These are phyloP conservation scores for Rosalia funebris DNA, from an alignment of 2,888 invertebrate genomes.

Conservation along the genomic window DNA sequence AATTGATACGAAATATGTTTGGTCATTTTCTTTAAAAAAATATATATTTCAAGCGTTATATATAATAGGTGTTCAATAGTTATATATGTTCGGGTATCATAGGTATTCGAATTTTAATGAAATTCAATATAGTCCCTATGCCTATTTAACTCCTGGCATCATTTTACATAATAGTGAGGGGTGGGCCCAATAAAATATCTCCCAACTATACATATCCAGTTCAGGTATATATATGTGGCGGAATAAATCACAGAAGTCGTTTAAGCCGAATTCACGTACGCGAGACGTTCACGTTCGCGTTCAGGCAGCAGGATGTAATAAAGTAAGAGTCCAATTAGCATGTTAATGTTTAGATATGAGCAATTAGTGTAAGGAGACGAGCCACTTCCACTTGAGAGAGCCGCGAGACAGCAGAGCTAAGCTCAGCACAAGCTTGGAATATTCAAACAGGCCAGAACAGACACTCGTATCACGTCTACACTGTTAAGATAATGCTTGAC, in stretches of 20 bases:
- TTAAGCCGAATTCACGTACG: slow-evolving; percentile 44
- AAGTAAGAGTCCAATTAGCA: slow-evolving; percentile 62
- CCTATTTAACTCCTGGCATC: no score
- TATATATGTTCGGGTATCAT: no score
- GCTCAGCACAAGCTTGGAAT: slow-evolving; percentile 64
- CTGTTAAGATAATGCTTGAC: slow-evolving; percentile 61
- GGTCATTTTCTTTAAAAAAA: no score
- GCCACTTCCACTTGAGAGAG: slow-evolving; percentile 55
- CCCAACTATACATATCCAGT: slow-evolving; percentile 3
- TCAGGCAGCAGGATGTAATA: slow-evolving; percentile 55
- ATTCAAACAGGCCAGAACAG: slow-evolving; percentile 63
- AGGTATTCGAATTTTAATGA: no score
- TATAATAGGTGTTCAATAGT: no score
- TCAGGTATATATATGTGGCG: neutral
- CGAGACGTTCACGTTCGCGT: slow-evolving; percentile 51
- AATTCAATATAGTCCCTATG: no score
- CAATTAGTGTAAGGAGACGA: slow-evolving; percentile 62
- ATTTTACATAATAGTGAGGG: no score
- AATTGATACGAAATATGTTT: no score
- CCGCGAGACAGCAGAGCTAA: slow-evolving; percentile 49
- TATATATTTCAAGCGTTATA: no score
- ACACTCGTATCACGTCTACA: slow-evolving; percentile 63
- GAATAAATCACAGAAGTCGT: slow-evolving; percentile 26
- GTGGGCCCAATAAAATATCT: no score
- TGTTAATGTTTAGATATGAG: slow-evolving; percentile 64